Base-by-base conservation (phyloP, 1,140 invertebrate genomes). In the Anagrus nilaparvatae region DNA sequence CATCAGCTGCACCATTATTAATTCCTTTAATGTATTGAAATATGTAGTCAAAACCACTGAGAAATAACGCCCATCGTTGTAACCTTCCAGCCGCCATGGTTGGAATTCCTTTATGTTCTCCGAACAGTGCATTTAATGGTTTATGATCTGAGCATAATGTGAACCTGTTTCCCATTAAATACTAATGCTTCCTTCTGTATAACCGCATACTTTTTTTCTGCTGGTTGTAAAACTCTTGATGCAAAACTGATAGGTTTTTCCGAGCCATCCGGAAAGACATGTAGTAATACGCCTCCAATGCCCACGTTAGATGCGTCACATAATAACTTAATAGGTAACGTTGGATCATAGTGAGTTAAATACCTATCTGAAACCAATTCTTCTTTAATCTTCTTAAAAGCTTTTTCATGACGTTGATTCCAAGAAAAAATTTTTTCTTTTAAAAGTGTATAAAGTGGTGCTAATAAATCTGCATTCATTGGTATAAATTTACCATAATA, bases 91-190 rank as follows among this genome's bases (percentile, higher is more conserved):
- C 48, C 10, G 53, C 51, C 20, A 58, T 52, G 25, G 51, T 20
- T 9, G 54, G 56, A 19, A 64, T 46, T 5, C 45, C 54, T 32
- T 51, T 44, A 30, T 60, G 52, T 23, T 51, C 14, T 1, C 54
- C 57, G 34, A 74, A 70, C 42, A 74, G 59, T 8, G 52, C 50
- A 13, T 58, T 41, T 8, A 77, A 44, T 2, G 73, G 71, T 42
- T 69, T 61, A 45, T 73, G 67, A 46, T 74, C 72, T 1, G 65
- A 71, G 25, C 52, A 39, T 4, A 76, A 38, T 5, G 52, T 55
- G 53, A 77, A 75, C 13, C 55, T 33, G 13, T 58, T 45, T 21
- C 74, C 73, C n/a, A n/a, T n/a, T n/a, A n/a, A n/a, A n/a, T n/a
- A n/a, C n/a, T n/a, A n/a, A n/a, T n/a, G n/a, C n/a, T n/a, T n/a